Base-by-base conservation (phyloP, 2,797 vertebrate genomes). In the Rhinatrema bivittatum region DNA sequence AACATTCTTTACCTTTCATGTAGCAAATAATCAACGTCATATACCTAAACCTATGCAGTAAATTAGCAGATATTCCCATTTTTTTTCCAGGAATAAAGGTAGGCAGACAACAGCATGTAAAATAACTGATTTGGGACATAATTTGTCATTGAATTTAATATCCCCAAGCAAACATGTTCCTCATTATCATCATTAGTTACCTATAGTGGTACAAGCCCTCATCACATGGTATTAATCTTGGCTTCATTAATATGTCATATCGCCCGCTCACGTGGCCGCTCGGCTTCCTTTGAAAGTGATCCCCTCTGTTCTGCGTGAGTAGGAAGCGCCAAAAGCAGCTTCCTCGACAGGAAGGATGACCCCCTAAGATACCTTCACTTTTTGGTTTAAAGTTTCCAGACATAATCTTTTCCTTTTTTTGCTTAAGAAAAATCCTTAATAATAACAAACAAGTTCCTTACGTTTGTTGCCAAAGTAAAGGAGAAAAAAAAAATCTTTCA, bases 311-410 rank as follows among this genome's bases (percentile, higher is more conserved):
- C 53, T 50, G 36, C 31, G 53, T 0, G 32, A 53, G 56, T 18
- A 68, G 62, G 51, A 63, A 62, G 63, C 8, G 53, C 69, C 69
- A 69, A 50, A 42, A 65, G 54, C 44, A 16, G 65, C 68, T 70
- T 72, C 78, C 75, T 66, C 44, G 5, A 39, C 74, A 72, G 75
- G 78, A 79, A 77, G 74, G 66, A 75, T 70, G 70, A 63, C 56
- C 61, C 76, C 70, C 55, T 16, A 65, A 64, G 76, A 62, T 56
- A 28, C 34, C 29, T 31, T 36, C 46, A 20, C 14, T 50, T 47
- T 27, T n/a, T 5, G 16, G 46, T 45, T 63, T 43, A 39, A 41
- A 40, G 12, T 52, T 73, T 62, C 66, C 17, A 41, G 48, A 53
- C 62, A 71, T 60, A 50, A 53, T 66, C 58, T 56, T 42, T 33